Conservation (phyloP, 2,888 invertebrate genomes). For the Phengaris alcon region DNA sequence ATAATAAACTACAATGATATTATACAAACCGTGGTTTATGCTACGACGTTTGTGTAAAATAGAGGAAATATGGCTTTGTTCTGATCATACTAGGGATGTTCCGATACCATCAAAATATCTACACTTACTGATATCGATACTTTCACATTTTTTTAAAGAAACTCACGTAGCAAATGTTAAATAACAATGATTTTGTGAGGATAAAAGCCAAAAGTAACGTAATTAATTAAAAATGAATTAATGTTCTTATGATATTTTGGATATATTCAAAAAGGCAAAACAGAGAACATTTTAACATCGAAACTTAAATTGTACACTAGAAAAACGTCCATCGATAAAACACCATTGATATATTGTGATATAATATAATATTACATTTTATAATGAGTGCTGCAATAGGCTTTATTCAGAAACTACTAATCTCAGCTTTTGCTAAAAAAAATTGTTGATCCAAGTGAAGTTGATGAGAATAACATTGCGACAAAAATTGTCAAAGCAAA, state of each 20-base stretch:
- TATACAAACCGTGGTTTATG: neutral
- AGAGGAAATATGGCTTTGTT: neutral
- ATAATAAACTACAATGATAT: constrained; percentile 23
- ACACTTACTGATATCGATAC: too few species aligned
- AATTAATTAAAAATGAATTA: neutral
- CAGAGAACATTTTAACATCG: neutral
- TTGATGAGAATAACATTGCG: neutral
- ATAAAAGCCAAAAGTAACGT: too few species aligned
- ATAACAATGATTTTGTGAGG: too few species aligned
- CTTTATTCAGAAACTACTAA: neutral
- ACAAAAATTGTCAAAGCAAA: neutral
- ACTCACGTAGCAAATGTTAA: too few species aligned
- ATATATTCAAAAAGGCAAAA: too few species aligned
- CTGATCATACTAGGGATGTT: too few species aligned
- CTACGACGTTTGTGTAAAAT: neutral
- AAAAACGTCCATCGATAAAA: constrained; percentile 1
- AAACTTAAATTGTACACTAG: neutral
- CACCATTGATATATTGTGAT: constrained; percentile 3
- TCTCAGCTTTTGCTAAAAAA: too few species aligned
- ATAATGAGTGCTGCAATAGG: neutral
- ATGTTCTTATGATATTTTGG: neutral
- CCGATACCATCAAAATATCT: too few species aligned
- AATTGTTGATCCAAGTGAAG: neutral
- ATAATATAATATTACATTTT: neutral
- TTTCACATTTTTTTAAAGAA: too few species aligned